Evolutionary conservation across 30 jellyfish, hydroid and myxozoan genomes (phyloP).

Genomic region (Mastigias papua): DNA sequence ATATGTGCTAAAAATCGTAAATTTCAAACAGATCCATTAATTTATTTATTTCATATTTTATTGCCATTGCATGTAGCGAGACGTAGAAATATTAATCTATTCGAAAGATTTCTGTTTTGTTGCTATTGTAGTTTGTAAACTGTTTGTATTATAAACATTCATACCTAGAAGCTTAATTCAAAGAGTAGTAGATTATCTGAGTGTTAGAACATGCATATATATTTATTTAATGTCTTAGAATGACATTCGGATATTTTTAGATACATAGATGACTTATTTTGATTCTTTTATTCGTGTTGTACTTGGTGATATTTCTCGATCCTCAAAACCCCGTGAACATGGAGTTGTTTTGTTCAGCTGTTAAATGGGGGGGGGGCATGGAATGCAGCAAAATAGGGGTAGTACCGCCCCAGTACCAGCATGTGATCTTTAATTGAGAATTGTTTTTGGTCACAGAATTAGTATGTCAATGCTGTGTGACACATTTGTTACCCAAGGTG

Average conservation of each 20-base stretch:
- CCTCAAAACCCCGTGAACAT: too few species aligned
- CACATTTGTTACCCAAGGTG: too few species aligned
- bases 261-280: conserved; percentile 24
- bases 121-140: conserved; percentile 45
- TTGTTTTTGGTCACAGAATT: too few species aligned
- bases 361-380: too few species aligned
- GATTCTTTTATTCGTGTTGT: not conserved
- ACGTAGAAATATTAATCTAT: not conserved
- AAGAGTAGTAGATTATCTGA: conserved; percentile 23
- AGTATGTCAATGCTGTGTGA: too few species aligned
- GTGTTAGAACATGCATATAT: conserved; percentile 36
- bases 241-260: conserved; percentile 55
- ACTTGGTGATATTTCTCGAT: not conserved
- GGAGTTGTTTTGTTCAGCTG: too few species aligned
- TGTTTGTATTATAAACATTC: conserved; percentile 37
- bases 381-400: too few species aligned
- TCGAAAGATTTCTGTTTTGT: not conserved
- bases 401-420: too few species aligned
- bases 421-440: too few species aligned
- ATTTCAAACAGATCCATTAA: too few species aligned
- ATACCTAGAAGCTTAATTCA: conserved; percentile 7
- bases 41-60: not conserved
- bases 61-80: not conserved
- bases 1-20: too few species aligned
- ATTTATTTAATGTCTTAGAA: conserved; percentile 58